Evolutionary conservation across 92 coral and sea anemone genomes (phyloP).

Genomic region (Epizoanthus fatuus): DNA sequence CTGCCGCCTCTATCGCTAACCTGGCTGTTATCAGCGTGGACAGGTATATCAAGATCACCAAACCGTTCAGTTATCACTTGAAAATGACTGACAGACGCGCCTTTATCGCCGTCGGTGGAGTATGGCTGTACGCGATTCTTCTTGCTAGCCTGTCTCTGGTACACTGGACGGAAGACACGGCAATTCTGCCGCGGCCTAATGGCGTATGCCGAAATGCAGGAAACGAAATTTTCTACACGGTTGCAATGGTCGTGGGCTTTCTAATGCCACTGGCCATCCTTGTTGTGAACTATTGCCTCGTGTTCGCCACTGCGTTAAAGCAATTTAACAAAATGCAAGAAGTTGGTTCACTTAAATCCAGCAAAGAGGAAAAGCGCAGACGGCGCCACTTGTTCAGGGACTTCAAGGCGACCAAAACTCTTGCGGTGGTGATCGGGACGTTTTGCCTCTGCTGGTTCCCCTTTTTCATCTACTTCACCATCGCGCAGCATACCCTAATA

Average conservation of each 20-base stretch:
- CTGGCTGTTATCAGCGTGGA: constrained; percentile 94
- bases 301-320: constrained; percentile 85
- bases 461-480: constrained; percentile 88
- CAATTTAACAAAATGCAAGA: constrained; percentile 92
- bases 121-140: constrained; percentile 83
- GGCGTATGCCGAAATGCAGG: constrained; percentile 59
- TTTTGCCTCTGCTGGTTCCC: constrained; percentile 98
- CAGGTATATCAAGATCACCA: constrained; percentile 94
- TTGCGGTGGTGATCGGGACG: constrained; percentile 91
- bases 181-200: neutral
- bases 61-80: constrained; percentile 89
- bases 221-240: constrained; percentile 88
- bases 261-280: constrained; percentile 83
- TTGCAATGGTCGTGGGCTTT: constrained; percentile 92
- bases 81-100: constrained; percentile 85
- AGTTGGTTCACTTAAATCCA: constrained; percentile 43
- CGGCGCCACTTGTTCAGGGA: constrained; percentile 79
- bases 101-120: constrained; percentile 73
- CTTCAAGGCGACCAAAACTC: constrained; percentile 96
- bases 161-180: constrained; percentile 53
- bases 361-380: constrained; percentile 65
- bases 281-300: constrained; percentile 80
- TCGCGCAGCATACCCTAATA: constrained; percentile 56
- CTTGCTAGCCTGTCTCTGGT: constrained; percentile 84
- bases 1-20: constrained; percentile 94